Percentiles rank a stretch among this genome's conserved stretches.
Evolutionary conservation across 2,797 vertebrate genomes (phyloP).

Genomic region (Cetoscarus ocellatus): DNA sequence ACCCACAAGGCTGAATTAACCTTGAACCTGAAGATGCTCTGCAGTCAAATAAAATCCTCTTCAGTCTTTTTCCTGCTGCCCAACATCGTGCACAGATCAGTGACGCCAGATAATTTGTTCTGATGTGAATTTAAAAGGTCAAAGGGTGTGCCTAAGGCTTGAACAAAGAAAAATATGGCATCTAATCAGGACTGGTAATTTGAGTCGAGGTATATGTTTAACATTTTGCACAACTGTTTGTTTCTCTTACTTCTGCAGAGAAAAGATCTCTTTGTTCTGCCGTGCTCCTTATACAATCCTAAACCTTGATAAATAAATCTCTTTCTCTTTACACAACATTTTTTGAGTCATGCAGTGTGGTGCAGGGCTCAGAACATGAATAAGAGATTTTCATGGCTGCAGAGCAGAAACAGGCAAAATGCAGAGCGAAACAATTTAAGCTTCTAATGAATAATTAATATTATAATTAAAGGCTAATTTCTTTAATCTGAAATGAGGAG

Average conservation of each 20-base stretch:
- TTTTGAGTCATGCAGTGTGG: background rate
- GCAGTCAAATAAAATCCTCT: background rate
- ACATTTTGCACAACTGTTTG: background rate
- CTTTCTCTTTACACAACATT: background rate
- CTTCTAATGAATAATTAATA: background rate
- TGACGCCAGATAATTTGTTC: background rate
- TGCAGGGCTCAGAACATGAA: background rate
- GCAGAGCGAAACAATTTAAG: background rate
- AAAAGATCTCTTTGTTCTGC: background rate
- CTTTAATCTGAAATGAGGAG: conserved; percentile 3
- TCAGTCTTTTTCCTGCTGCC: background rate
- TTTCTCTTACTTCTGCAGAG: background rate
- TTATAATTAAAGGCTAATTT: conserved; percentile 2
- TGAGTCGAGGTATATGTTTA: background rate
- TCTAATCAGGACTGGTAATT: background rate
- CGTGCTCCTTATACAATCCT: background rate
- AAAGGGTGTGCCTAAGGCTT: background rate
- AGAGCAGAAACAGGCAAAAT: background rate
- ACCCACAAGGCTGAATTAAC: background rate
- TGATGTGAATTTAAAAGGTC: background rate
- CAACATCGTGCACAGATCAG: background rate
- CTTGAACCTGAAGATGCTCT: background rate
- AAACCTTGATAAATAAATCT: background rate
- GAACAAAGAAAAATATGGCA: background rate
- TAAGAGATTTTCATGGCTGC: background rate